Evolutionary conservation across 2,113 vertebrate genomes (phyloP).

Genomic region (Atlantisia rogersi): DNA sequence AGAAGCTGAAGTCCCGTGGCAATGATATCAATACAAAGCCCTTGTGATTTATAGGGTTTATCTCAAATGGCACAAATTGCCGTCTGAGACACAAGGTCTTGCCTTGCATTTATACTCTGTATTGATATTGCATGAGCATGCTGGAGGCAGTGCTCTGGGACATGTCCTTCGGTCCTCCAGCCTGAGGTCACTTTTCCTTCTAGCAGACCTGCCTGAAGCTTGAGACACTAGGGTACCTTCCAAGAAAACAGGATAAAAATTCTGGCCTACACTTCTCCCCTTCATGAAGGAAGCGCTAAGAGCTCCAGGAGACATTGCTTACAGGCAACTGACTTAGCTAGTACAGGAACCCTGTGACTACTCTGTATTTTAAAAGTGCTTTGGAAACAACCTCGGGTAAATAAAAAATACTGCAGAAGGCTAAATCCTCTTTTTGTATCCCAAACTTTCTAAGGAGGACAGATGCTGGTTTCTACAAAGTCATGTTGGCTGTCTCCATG

Average conservation of each 20-base stretch:
- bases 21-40: not conserved
- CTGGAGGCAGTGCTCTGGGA: not conserved
- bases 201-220: not conserved
- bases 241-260: not conserved
- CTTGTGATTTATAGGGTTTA: not conserved
- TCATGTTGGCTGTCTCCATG: not conserved
- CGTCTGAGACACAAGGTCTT: not conserved
- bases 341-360: not conserved
- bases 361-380: not conserved
- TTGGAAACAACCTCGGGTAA: not conserved
- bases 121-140: not conserved
- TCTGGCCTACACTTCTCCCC: not conserved
- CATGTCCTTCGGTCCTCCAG: not conserved
- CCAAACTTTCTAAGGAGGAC: not conserved
- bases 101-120: not conserved
- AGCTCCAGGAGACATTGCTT: not conserved
- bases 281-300: not conserved
- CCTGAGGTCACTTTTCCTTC: not conserved
- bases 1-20: not conserved
- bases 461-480: not conserved
- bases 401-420: not conserved
- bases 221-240: not conserved
- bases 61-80: not conserved
- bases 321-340: not conserved
- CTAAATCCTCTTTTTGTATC: not conserved